Evolutionary conservation across 2,113 vertebrate species (phyloP).

Genomic region (Tricholaema leucomelas): DNA sequence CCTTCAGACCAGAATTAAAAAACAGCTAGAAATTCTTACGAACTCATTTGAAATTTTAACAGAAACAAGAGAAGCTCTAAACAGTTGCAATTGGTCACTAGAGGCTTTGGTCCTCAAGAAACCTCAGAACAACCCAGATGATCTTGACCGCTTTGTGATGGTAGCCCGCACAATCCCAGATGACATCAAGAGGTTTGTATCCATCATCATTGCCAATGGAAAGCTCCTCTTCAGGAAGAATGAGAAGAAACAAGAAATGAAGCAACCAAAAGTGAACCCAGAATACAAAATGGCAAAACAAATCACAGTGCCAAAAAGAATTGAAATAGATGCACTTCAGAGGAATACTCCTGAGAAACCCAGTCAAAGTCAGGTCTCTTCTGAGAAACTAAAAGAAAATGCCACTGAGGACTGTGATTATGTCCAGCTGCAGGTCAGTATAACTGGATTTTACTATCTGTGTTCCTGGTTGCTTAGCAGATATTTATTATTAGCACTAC

Average conservation of each 20-base stretch:
- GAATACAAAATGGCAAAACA: constrained; percentile 23
- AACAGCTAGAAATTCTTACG: constrained; percentile 83
- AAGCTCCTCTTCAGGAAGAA: constrained; percentile 88
- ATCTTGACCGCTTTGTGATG: constrained; percentile 92
- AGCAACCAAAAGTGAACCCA: neutral
- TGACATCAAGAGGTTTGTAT: constrained; percentile 88
- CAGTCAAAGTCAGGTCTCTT: neutral
- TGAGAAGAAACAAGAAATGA: constrained; percentile 55
- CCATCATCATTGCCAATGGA: constrained; percentile 91
- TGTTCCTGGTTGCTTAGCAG: neutral
- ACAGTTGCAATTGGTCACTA: constrained; percentile 81
- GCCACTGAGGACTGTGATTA: constrained; percentile 76
- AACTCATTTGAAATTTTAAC: constrained; percentile 86
- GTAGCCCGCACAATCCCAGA: constrained; percentile 89
- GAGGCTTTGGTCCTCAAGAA: constrained; percentile 78
- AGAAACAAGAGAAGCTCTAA: constrained; percentile 78
- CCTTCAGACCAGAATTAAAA: constrained; percentile 84
- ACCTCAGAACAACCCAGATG: constrained; percentile 77
- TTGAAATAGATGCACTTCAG: constrained; percentile 6
- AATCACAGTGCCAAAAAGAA: constrained; percentile 9
- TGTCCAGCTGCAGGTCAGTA: constrained; percentile 80
- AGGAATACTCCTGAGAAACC: neutral
- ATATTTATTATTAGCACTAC: neutral
- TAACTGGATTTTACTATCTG: neutral
- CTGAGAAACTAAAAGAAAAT: neutral